These are phyloP conservation scores for Sterna hirundo DNA, from an alignment of 2,113 vertebrate genomes.

Conservation along the genomic window DNA sequence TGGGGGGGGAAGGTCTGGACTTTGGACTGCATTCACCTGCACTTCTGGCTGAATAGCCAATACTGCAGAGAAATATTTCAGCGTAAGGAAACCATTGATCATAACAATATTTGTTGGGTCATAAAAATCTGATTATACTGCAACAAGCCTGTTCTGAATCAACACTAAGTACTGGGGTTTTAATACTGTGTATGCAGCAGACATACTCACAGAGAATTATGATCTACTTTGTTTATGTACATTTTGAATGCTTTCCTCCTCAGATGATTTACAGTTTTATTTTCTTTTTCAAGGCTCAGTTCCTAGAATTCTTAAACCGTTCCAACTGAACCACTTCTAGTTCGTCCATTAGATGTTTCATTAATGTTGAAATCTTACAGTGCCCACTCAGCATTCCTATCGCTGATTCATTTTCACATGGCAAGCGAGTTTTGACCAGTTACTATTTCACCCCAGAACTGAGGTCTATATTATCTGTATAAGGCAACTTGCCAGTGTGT, in stretches of 20 bases:
- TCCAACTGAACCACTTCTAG: not conserved
- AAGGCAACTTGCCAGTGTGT: not conserved
- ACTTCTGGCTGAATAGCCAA: not conserved
- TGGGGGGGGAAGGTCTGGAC: not conserved
- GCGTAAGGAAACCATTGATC: not conserved
- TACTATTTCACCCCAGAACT: not conserved
- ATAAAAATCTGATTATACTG: not conserved
- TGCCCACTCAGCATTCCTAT: not conserved
- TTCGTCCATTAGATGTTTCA: not conserved
- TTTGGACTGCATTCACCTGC: not conserved
- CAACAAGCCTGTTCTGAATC: constrained; percentile 1
- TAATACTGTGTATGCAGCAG: not conserved
- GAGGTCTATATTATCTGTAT: not conserved
- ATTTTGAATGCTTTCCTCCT: not conserved
- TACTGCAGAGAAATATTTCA: not conserved
- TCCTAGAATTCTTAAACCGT: constrained; percentile 12
- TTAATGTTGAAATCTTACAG: not conserved
- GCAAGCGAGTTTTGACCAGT: not conserved
- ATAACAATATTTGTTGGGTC: not conserved
- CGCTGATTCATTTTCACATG: not conserved
- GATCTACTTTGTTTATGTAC: not conserved
- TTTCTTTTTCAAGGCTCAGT: not conserved
- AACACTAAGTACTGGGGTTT: not conserved
- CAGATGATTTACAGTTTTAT: not conserved
- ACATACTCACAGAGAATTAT: not conserved